Base-by-base conservation (phyloP, 2,888 invertebrate genomes). In the Lissocephala sabroskyi region DNA sequence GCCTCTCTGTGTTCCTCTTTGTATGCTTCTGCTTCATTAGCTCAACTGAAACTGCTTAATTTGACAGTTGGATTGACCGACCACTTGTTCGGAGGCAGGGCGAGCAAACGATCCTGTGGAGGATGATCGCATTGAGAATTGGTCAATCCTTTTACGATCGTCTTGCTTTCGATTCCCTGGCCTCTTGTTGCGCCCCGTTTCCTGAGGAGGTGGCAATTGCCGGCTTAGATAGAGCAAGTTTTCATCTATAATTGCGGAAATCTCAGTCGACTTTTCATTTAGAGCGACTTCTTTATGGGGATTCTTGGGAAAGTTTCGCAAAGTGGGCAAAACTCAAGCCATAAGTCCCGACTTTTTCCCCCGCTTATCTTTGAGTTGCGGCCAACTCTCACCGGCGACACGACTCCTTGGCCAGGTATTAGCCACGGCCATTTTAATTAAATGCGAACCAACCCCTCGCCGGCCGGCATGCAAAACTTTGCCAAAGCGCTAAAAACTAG, bases 1-100 rank as follows among this genome's bases (percentile, higher is more conserved):
- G 32, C 41, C 39, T 26, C 32, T 43, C 39, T 26, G 45, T 6
- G 5, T 29, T 17, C 14, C 23, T 9, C 28, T 14, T 41, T 18
- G n/a, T 18, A 14, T 18, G 19, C 32, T 32, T 32, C 37, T 49
- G 49, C 49, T 59, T 64, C 62, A 47, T 56, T 55, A 56, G 59
- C 40, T 49, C 43, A 36, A 30, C 37, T 35, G 48, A 59, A 63
- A 65, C 63, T 65, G 65, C 59, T 63, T 65, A 65, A 65, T 63
- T 67, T 70, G 71, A 73, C 70, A 62, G 62, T 55, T 65, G 73
- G 62, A 68, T 70, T 65, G 57, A 49, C 23, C 7, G n/a, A n/a
- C n/a, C n/a, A n/a, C n/a, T n/a, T n/a, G n/a, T n/a, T n/a, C n/a
- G n/a, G n/a, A n/a, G n/a, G n/a, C n/a, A n/a, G n/a, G n/a, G n/a